phyloP scores from a whole-genome alignment of 2,113 vertebrate species.

The Phaethornis superciliosus region DNA sequence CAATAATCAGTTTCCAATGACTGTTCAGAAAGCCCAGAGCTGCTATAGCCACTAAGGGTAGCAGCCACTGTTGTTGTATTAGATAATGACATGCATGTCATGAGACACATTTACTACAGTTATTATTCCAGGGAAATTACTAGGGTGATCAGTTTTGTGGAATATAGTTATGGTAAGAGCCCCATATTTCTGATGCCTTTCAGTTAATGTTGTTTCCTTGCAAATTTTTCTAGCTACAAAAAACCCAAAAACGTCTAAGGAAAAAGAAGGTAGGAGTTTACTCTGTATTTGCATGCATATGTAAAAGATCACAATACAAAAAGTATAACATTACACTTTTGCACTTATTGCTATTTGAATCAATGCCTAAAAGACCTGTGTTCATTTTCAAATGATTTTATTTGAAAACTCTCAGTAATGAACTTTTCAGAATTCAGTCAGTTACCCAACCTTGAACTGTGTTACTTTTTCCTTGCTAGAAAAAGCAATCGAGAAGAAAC shows the following conservation, averaged over 20 bases:
- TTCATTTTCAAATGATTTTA: background rate
- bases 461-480: slow-evolving; percentile 21
- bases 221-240: slow-evolving; percentile 56
- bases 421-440: background rate
- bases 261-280: slow-evolving; percentile 70
- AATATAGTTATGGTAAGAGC: background rate
- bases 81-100: background rate
- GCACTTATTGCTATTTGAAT: background rate
- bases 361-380: background rate
- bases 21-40: background rate
- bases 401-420: background rate
- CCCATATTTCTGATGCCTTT: background rate
- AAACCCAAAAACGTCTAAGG: slow-evolving; percentile 61
- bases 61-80: background rate
- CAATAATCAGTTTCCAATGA: background rate
- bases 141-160: background rate
- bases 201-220: slow-evolving; percentile 11
- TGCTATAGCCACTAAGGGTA: background rate
- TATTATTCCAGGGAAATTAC: background rate
- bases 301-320: background rate
- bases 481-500: slow-evolving; percentile 54
- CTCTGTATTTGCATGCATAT: background rate
- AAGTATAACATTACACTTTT: background rate
- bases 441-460: background rate
- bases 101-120: background rate